Base-by-base conservation (phyloP, 64 coral and sea anemone genomes). In the Platygyra sinensis region DNA sequence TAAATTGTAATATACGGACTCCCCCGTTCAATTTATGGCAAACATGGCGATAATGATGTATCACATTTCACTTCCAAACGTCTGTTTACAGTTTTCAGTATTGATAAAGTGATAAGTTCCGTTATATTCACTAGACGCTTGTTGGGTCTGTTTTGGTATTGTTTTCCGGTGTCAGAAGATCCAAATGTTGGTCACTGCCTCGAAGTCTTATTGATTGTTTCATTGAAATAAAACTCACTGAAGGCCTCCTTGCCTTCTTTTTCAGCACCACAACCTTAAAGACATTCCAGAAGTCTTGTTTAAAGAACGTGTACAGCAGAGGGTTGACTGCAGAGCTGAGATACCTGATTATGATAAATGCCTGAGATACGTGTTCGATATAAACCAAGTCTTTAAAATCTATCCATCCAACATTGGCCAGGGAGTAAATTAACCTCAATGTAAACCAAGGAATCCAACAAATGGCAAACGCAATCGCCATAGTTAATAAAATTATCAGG, bases 371-470 rank as follows among this genome's bases (percentile, higher is more conserved):
- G 36, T 33, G 22, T 71, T 24, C 2, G 36, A 85, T 49, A 39
- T 62, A 15, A 14, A 20, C 33, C 24, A 18, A 12, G 12, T 51
- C 33, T 22, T 72, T 5, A 20, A 8, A 0, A 13, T 50, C 33
- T 36, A 85, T 24, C 81, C 33, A 85, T 24, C 46, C 15, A 15
- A 52, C 51, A 22, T 49, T 16, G 18, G 38, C 15, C 11, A 85
- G 22, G 10, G 81, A 67, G 42, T 52, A 85, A 5, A 85, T 69
- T 69, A 85, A 72, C 32, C 10, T 46, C 22, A 85, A 0, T n/a
- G 62, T 69, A 71, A 85, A 85, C 81, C 62, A 85, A 15, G 81
- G 81, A 50, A 85, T 50, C 81, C 81, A 85, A 85, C 81, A 85
- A 38, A 71, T 71, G 5, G 63, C 62, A 49, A 85, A 85, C 19